Base-by-base conservation (phyloP, 2,797 vertebrate species). In the Hydrolagus colliei region DNA sequence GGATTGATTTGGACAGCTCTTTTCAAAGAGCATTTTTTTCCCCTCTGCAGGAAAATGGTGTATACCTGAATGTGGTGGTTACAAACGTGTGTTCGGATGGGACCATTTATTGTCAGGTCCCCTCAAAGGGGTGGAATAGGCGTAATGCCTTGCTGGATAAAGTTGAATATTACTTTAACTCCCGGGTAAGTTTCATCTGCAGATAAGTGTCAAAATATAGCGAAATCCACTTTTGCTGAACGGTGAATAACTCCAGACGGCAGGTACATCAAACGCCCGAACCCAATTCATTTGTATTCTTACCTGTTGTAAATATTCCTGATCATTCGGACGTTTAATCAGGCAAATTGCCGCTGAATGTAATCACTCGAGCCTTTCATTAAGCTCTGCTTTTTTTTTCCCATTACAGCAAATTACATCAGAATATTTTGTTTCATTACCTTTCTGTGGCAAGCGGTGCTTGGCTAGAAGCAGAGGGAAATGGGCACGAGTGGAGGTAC, bases 401-500 rank as follows among this genome's bases (percentile, higher is more conserved):
- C 7, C 89, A 85, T 92, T 89, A 1, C 89, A 93, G 88, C 92
- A 96, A 91, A 89, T 93, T 73, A 93, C 94, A 0, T 92, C 94
- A 6, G 95, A 97, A 52, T 94, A 89, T 86, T 92, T 95, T 87
- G 92, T 99, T 82, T 95, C 94, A 0, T 89, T 93, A 84, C 96
- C 97, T 14, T 98, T 96, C 89, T 95, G 90, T 90, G 97, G 97
- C 84, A 98, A 96, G 91, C 89, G 96, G 87, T 99, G 97, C 91
- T 91, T 99, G 72, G 94, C 95, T 84, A 92, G 91, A 73, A 93
- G 92, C 90, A 96, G 96, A 93, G 96, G 93, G 89, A 96, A 94
- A 89, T 98, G 94, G 97, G 92, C 95, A 79, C 94, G 97, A 90
- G 96, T 93, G 6, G 96, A 98, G 96, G 97, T 98, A 92, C 93